Base-by-base conservation (phyloP, 2,888 invertebrate species). In the Gibbula magus region DNA sequence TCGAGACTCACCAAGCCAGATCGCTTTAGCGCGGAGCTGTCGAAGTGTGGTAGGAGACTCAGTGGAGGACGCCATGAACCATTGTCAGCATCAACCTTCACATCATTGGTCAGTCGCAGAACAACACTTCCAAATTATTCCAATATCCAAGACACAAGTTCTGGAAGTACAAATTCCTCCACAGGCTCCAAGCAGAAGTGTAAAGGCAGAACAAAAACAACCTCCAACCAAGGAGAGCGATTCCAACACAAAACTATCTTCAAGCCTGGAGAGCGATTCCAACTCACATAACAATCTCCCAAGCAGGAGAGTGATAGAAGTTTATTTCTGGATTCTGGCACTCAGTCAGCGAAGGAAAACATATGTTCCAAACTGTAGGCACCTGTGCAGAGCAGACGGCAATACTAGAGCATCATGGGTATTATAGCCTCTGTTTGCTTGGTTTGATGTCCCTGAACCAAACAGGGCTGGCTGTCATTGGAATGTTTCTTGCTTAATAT, bases 1-100 rank as follows among this genome's bases (percentile, higher is more conserved):
- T n/a, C 25, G 7, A 61, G 25, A 74, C 74, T 74, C 74, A 74
- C 74, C 74, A 10, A 74, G 51, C 74, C 74, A 74, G n/a, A 74
- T 74, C 39, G 51, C 74, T 51, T 74, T 74, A 51, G 74, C 74
- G 51, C 74, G 39, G 51, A 74, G 74, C 51, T 74, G 74, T 51
- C 74, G 51, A 51, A 74, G 51, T 20, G 74, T 74, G 51, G 51
- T 74, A 22, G 74, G 51, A 22, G 74, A 51, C 20, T 74, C 74
- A 25, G n/a, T n/a, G n/a, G 70, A 73, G 29, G 74, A 74, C 8
- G 74, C 74, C 74, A 74, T 74, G 25, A 74, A 51, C 74, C 29
- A 45, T 45, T 45, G 29, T 22, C 16, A 29, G 13, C 61, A 61
- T 61, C 3, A 18, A 61, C 25, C 29, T 20, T 56, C 61, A 61